Percentiles rank a stretch among this genome's conserved stretches.
phyloP scores from a whole-genome alignment of 1,140 invertebrate genomes.

The Physella acuta region DNA sequence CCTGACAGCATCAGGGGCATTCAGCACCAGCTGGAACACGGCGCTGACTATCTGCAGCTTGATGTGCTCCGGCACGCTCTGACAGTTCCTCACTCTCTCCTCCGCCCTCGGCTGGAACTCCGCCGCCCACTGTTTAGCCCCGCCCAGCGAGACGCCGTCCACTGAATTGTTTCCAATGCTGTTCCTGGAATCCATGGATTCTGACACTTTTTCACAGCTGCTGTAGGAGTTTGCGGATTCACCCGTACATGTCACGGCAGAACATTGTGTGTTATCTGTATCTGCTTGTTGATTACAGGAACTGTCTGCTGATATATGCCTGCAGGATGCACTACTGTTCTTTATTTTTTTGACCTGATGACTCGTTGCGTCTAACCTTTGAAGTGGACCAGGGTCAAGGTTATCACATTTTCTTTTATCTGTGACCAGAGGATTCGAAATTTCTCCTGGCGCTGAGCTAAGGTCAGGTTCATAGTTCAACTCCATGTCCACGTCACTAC shows the following conservation, averaged over 20 bases:
- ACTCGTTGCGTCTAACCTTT: neutral
- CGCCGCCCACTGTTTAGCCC: slow-evolving; percentile 56
- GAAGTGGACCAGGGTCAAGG: neutral
- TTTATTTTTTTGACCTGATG: neutral
- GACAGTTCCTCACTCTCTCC: slow-evolving; percentile 83
- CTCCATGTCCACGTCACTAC: no score
- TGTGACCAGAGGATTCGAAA: no score
- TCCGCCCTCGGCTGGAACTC: slow-evolving; percentile 71
- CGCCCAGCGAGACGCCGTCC: neutral
- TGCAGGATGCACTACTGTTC: slow-evolving; percentile 32
- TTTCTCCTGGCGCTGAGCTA: no score
- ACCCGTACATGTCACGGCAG: slow-evolving; percentile 8
- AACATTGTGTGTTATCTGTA: no score
- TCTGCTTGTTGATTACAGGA: no score
- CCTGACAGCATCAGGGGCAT: slow-evolving; percentile 52
- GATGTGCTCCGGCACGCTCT: slow-evolving; percentile 72
- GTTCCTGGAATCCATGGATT: neutral
- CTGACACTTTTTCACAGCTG: neutral
- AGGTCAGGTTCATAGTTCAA: no score
- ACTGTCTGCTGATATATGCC: no score
- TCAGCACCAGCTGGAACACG: slow-evolving; percentile 66
- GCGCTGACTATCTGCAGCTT: slow-evolving; percentile 68
- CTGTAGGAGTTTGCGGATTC: no score
- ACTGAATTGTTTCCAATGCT: neutral
- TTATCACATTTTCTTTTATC: neutral